These are phyloP conservation scores for Dissostichus mawsoni DNA, from an alignment of 2,113 vertebrate genomes.

Conservation along the genomic window DNA sequence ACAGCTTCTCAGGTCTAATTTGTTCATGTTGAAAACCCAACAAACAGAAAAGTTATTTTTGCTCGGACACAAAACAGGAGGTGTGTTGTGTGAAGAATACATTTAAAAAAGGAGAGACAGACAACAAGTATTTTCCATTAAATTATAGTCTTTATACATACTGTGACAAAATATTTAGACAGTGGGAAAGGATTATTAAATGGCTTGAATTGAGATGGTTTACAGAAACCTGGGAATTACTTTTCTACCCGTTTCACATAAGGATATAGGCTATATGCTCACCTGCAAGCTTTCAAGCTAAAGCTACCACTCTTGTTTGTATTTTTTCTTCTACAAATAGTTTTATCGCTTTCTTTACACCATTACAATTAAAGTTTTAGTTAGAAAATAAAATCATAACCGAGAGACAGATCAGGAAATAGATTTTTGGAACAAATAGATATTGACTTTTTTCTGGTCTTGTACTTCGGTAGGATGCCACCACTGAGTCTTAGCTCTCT, in stretches of 20 bases:
- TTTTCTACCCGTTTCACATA: too few species aligned
- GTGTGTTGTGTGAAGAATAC: not conserved
- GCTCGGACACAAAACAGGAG: not conserved
- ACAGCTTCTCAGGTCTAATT: conserved; percentile 30
- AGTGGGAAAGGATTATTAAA: not conserved
- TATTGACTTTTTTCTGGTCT: too few species aligned
- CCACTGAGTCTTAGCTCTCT: too few species aligned
- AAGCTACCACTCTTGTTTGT: not conserved
- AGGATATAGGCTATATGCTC: not conserved
- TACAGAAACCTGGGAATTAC: not conserved
- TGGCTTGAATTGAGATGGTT: not conserved
- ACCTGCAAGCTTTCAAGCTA: not conserved
- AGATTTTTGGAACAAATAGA: not conserved
- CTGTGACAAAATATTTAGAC: not conserved
- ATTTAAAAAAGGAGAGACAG: not conserved
- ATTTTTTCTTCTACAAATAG: not conserved
- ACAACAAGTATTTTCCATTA: not conserved
- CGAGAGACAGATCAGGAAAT: not conserved
- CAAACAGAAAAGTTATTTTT: conserved; percentile 5
- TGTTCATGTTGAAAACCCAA: conserved; percentile 3
- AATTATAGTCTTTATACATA: not conserved
- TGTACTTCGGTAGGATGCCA: too few species aligned
- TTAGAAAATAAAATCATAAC: not conserved
- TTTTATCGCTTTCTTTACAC: not conserved
- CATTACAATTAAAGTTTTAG: too few species aligned